Evolutionary conservation across 2,797 vertebrate species (phyloP), one percentile per base, ranked within the genome.

Genomic region (Furcifer pardalis): DNA sequence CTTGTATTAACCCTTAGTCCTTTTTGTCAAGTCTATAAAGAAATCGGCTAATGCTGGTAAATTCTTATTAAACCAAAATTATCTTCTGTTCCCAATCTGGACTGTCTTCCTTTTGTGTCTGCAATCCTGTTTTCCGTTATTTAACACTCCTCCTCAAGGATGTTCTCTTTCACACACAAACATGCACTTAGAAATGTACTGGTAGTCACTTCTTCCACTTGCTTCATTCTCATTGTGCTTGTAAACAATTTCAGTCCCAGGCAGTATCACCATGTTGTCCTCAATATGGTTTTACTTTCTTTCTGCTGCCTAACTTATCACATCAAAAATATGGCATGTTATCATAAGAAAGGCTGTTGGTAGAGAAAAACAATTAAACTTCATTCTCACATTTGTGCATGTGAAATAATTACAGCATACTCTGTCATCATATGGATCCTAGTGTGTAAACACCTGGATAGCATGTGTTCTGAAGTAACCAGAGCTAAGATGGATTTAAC

Each of bases 281-380:
- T 60, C 44, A 77, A 72, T 44, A 82, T 77, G 69, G 79, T 17
- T 17, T 82, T 83, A 6, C 65, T 88, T 88, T 56, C 5, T 0
- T 0, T 91, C 71, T 79, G 56, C 86, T 23, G 63, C 79, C 69
- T 82, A n/a, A 88, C 89, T 89, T 83, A 79, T 89, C 75, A 0
- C 0, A 81, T 7, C 60, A 78, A 42, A 9, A 79, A 74, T 74
- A 44, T 2, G 6, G 5, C 17, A 66, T 7, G 84, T 73, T 80
- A 80, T 71, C 69, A 37, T 2, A 46, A 80, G 23, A 82, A 88
- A 84, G 35, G 5, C 35, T 40, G 21, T 46, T 56, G 23, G 56
- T 37, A 52, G 30, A 72, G 59, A 62, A 83, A 81, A 60, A 77
- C 37, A 77, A 86, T 15, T 63, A 62, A 79, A 40, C 30, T 9